Conservation (phyloP, 2,888 invertebrate species). For the Ctena decussata region DNA sequence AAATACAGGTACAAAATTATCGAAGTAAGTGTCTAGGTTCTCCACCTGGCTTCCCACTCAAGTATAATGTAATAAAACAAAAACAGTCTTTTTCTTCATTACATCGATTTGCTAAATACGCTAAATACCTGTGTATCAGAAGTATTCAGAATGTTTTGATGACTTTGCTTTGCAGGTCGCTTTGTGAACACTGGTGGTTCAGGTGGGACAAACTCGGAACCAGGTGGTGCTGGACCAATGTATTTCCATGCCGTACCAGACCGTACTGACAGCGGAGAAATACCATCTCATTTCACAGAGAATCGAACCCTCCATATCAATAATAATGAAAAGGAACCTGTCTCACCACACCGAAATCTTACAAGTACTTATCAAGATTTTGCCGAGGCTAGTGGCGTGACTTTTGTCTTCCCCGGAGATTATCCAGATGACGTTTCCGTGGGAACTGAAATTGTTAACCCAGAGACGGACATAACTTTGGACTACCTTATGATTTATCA, state of each 20-base stretch:
- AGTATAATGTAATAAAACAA: too few species aligned
- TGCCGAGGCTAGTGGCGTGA: slow-evolving; percentile 57
- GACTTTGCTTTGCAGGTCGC: slow-evolving; percentile 59
- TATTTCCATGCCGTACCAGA: slow-evolving; percentile 75
- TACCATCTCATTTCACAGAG: slow-evolving; percentile 49
- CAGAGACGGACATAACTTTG: slow-evolving; percentile 49
- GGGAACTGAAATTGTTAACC: slow-evolving; percentile 22
- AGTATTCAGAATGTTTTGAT: too few species aligned
- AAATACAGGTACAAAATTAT: too few species aligned
- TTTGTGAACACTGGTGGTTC: slow-evolving; percentile 70
- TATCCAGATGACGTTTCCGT: slow-evolving; percentile 67
- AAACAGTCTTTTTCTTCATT: too few species aligned
- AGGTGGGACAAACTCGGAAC: slow-evolving; percentile 66
- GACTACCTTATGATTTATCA: slow-evolving; percentile 70
- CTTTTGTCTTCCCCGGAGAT: slow-evolving; percentile 71
- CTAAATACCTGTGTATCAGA: too few species aligned
- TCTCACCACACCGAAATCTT: slow-evolving; percentile 54
- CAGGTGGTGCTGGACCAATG: slow-evolving; percentile 77
- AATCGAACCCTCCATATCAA: slow-evolving; percentile 75
- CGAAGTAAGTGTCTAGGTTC: too few species aligned
- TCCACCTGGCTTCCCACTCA: too few species aligned
- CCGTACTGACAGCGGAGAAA: not conserved
- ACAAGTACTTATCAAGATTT: slow-evolving; percentile 56
- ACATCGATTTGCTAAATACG: too few species aligned
- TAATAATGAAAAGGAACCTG: slow-evolving; percentile 61